Evolutionary conservation across 2,797 vertebrate species (phyloP), one percentile per base, ranked within the genome.

Genomic region (Cyprinodon diabolis): DNA sequence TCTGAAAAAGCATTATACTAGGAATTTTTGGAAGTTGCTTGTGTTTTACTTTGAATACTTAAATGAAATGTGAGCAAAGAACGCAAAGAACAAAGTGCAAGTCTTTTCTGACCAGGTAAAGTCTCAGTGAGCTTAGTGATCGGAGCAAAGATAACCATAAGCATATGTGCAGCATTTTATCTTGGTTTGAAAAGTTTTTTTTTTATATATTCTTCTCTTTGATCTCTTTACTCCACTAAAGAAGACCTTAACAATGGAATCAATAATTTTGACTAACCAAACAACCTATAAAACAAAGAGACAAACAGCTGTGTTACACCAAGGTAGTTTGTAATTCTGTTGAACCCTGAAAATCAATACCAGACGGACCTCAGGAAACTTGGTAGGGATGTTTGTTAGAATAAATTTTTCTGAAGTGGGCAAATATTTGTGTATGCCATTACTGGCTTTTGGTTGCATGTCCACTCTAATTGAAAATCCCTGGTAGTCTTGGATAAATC

Each of bases 231-330:
- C 60, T 69, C 62, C 71, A 71, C 78, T 77, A 76, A 81, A 84
- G 56, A 23, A 66, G 82, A 84, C 79, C 69, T 40, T 48, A 68
- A 63, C 86, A 87, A 87, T 84, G 88, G 72, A 71, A 89, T 88
- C 80, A 86, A 84, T 88, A 87, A 73, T 75, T 86, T 47, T 87
- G 69, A 84, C 73, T 0, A 54, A 87, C 82, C 0, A 4, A 81
- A 71, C 37, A 73, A 68, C 60, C 76, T 72, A 60, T 13, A 72
- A 74, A 81, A 52, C 65, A 8, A 54, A n/a, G 35, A 77, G 40
- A 55, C 23, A 70, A 74, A 68, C 51, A 79, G 37, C 40, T 7
- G 10, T 19, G 45, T 25, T 62, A 56, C 40, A 19, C n/a, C 48
- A 69, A 69, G 45, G 30, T 30, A 30, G 30, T 30, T 30, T 30